Evolutionary conservation across 92 coral and sea anemone species (phyloP).

Genomic region (Pocillopora meandrina): DNA sequence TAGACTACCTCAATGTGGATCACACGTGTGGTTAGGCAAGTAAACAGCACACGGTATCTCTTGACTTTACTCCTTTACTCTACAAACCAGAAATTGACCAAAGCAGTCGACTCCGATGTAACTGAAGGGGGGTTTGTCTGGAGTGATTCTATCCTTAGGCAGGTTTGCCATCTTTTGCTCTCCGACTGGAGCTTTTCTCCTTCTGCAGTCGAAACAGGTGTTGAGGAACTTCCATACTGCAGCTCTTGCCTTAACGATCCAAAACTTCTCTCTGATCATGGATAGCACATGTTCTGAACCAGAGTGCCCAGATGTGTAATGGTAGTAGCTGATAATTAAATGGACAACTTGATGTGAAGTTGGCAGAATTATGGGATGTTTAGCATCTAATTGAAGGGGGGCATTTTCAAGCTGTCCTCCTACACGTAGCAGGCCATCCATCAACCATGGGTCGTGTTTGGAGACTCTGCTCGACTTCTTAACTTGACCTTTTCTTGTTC

Average conservation of each 20-base stretch:
- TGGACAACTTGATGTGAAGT: conserved; percentile 54
- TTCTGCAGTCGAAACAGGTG: conserved; percentile 42
- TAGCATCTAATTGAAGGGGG: background rate
- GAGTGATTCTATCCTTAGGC: conserved; percentile 54
- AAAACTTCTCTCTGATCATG: conserved; percentile 4
- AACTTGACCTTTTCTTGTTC: background rate
- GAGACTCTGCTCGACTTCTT: conserved; percentile 43
- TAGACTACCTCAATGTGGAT: conserved; percentile 57
- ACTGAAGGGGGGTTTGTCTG: conserved; percentile 48
- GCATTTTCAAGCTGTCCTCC: conserved; percentile 44
- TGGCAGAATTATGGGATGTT: conserved; percentile 11
- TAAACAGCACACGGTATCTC: conserved; percentile 56
- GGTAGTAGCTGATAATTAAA: too few relatives aligned
- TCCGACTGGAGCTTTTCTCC: conserved; percentile 38
- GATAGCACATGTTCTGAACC: conserved; percentile 4
- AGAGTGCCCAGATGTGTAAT: background rate
- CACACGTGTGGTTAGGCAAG: conserved; percentile 49
- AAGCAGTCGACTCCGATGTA: conserved; percentile 59
- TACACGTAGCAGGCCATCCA: conserved; percentile 48
- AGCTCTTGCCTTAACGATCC: background rate
- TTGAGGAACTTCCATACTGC: conserved; percentile 3
- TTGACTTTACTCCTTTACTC: conserved; percentile 57
- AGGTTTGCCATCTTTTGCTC: conserved; percentile 58
- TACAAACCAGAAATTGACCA: conserved; percentile 54
- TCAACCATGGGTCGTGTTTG: conserved; percentile 51